Evolutionary conservation across 64 coral and sea anemone genomes (phyloP), one percentile per base, ranked within the genome.

Genomic region (Trachythela sp.): DNA sequence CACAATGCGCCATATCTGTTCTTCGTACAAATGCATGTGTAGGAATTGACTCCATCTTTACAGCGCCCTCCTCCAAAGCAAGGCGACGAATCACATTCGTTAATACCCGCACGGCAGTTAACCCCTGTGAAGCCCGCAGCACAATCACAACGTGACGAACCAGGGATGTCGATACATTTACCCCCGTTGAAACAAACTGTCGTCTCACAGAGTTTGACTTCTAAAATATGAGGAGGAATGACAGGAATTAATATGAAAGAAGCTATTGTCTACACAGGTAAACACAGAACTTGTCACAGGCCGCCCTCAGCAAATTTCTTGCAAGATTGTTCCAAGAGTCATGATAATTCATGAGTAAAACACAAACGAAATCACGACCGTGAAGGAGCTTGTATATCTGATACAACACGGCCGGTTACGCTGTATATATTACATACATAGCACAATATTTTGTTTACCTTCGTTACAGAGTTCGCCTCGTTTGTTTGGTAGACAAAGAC

Each of bases 71-170:
- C 90, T 11, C 85, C 68, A 43, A 36, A 71, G 43, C 90, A 91
- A 75, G 48, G 39, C 10, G 40, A 48, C 4, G 75, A 80, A 38
- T 29, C 39, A 26, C 90, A 91, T 33, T 91, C 90, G 32, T 86
- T 41, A 13, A 85, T 84, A 83, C 90, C 70, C 1, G 75, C 88
- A 15, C 86, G 88, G 83, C 92, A 94, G 20, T 80, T 77, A 42
- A 14, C 33, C 40, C 92, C 92, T 34, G 32, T 83, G 10, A 94
- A 94, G 0, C 92, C 92, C 22, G 75, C 70, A 9, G 32, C 20
- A 84, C 91, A 92, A 41, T 75, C 56, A 54, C 91, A 92, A 1
- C 51, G 51, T 39, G 54, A 92, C 39, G 48, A 48, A 59, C 51
- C 54, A 15, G 87, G 34, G 9, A 88, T 80, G 56, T 92, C 77